Conservation (phyloP, 2,888 invertebrate genomes). For the Perithous albicinctus region DNA sequence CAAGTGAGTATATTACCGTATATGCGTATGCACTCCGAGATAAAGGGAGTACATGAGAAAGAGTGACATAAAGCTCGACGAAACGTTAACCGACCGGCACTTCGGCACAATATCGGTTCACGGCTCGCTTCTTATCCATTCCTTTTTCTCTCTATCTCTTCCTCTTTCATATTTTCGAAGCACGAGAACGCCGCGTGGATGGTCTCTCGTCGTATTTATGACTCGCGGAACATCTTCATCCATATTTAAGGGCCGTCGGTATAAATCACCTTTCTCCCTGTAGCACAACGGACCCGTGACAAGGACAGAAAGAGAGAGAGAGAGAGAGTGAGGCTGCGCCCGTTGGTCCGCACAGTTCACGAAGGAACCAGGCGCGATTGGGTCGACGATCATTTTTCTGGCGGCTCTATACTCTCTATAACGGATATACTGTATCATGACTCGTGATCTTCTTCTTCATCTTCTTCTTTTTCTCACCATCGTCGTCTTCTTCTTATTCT, state of each 20-base stretch:
- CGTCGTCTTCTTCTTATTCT: constrained; percentile 28
- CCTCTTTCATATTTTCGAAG: constrained; percentile 45
- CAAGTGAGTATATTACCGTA: constrained; percentile 61
- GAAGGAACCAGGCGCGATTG: constrained; percentile 57
- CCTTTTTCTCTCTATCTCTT: constrained; percentile 4
- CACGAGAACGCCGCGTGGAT: constrained; percentile 51
- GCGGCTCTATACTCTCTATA: constrained; percentile 5
- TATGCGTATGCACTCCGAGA: constrained; percentile 33
- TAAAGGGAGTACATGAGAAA: constrained; percentile 45
- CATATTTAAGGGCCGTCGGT: constrained; percentile 77
- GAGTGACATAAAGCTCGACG: constrained; percentile 65
- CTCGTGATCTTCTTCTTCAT: constrained; percentile 51
- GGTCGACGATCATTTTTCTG: constrained; percentile 55
- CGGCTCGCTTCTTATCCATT: constrained; percentile 30
- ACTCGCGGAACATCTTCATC: constrained; percentile 79
- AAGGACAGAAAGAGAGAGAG: too few relatives aligned
- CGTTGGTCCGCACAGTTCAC: constrained; percentile 56
- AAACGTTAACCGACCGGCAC: constrained; percentile 27
- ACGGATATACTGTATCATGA: constrained; percentile 34
- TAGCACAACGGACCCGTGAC: constrained; percentile 62
- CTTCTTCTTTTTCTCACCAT: constrained; percentile 26
- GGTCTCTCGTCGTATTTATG: constrained; percentile 74
- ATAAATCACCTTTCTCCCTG: constrained; percentile 75
- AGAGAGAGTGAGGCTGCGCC: constrained; percentile 47
- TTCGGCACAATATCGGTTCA: constrained; percentile 26